phyloP scores from a whole-genome alignment of 2,113 vertebrate species.

The Oxygymnocypris stewartii region DNA sequence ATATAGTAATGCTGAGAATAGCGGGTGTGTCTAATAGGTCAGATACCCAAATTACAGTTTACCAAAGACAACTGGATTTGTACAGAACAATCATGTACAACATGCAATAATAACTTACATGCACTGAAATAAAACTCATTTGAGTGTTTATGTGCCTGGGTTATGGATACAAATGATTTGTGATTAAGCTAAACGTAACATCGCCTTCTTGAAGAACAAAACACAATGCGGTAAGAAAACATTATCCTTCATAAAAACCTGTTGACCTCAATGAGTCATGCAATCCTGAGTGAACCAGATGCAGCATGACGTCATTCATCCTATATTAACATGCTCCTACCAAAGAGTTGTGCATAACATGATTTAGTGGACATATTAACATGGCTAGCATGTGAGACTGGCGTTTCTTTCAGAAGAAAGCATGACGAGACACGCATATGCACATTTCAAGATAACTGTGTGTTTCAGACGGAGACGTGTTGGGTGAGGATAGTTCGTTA shows the following conservation, averaged over 20 bases:
- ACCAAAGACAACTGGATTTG: neutral
- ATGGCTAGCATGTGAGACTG: neutral
- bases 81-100: neutral
- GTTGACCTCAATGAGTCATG: conserved; percentile 39
- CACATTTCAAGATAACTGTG: neutral
- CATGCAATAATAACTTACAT: neutral
- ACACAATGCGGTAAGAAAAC: neutral
- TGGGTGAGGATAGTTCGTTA: neutral
- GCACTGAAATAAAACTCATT: neutral
- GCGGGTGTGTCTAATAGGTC: neutral
- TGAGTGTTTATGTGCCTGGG: neutral
- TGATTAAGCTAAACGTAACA: neutral
- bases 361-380: neutral
- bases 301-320: neutral
- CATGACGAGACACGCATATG: neutral
- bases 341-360: neutral
- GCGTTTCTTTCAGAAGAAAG: neutral
- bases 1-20: neutral
- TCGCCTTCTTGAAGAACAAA: neutral
- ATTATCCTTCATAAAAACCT: neutral
- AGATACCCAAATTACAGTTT: neutral
- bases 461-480: neutral
- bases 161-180: too few relatives aligned
- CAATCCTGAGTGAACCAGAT: conserved; percentile 25
- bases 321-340: neutral